These are phyloP conservation scores for Coracias cyanogaster DNA, from an alignment of 2,797 vertebrate genomes.

Conservation along the genomic window DNA sequence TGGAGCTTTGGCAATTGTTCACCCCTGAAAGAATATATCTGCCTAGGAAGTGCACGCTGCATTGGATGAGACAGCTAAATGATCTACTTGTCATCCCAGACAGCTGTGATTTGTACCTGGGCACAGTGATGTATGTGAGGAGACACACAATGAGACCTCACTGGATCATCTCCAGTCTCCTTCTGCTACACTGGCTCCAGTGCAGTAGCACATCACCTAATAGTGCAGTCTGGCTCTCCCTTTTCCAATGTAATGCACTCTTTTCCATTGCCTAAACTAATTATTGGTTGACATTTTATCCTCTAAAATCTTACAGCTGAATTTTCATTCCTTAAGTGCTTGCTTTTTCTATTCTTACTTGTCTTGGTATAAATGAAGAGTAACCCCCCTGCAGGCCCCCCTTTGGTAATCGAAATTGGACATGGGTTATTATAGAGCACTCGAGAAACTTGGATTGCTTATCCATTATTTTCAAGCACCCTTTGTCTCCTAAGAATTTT, in stretches of 20 bases:
- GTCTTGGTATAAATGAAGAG: neutral
- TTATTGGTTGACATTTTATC: neutral
- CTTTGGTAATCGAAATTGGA: neutral
- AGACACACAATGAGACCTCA: neutral
- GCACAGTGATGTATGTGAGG: neutral
- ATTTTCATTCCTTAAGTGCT: neutral
- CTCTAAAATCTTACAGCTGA: neutral
- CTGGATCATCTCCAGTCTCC: neutral
- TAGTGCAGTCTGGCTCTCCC: neutral
- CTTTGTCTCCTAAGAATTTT: neutral
- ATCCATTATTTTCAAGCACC: neutral
- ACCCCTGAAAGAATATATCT: neutral
- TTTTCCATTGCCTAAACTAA: neutral
- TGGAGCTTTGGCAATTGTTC: neutral
- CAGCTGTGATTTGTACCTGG: neutral
- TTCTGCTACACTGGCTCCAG: neutral
- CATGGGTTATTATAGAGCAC: neutral
- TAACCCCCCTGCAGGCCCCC: neutral
- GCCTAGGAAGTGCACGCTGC: neutral
- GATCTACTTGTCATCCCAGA: neutral
- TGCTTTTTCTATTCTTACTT: neutral
- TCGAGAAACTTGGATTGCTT: neutral
- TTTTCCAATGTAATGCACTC: neutral
- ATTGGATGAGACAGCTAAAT: neutral
- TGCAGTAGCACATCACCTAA: neutral